phyloP scores from a whole-genome alignment of 2,888 invertebrate genomes.

The Pemphredon lugubris region DNA sequence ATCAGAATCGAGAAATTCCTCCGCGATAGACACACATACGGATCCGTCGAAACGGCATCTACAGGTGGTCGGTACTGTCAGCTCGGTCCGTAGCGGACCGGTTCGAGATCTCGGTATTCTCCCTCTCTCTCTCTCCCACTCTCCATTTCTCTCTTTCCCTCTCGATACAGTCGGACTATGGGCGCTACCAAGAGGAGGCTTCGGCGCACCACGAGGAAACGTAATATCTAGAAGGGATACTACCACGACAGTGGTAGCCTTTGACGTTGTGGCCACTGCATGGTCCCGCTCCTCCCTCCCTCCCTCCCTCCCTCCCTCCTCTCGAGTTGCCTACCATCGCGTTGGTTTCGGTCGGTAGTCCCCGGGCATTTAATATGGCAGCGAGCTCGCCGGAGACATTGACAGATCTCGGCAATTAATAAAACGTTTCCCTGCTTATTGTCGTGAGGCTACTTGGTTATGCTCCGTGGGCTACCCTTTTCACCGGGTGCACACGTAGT shows the following conservation, averaged over 20 bases:
- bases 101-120: constrained; percentile 54
- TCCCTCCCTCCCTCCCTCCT: constrained; percentile 26
- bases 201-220: constrained; percentile 55
- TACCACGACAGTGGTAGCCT: constrained; percentile 33
- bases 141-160: constrained; percentile 26
- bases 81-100: constrained; percentile 51
- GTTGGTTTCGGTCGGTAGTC: constrained; percentile 71
- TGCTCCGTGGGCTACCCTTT: constrained; percentile 75
- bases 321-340: constrained; percentile 53
- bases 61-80: constrained; percentile 64
- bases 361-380: constrained; percentile 75
- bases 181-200: constrained; percentile 36
- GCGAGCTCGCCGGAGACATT: constrained; percentile 73
- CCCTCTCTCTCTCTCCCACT: too few species aligned
- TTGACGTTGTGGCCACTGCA: constrained; percentile 28
- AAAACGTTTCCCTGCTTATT: constrained; percentile 79
- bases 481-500: constrained; percentile 60
- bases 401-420: constrained; percentile 79
- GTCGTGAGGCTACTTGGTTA: constrained; percentile 76
- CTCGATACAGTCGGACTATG: constrained; percentile 24
- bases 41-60: constrained; percentile 48
- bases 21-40: constrained; percentile 35
- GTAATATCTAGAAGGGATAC: constrained; percentile 61
- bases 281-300: constrained; percentile 9
- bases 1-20: constrained; percentile 51